Percentiles rank a stretch among this genome's conserved stretches.
These are phyloP conservation scores for Mobula birostris DNA, from an alignment of 2,113 vertebrate species.

Conservation along the genomic window DNA sequence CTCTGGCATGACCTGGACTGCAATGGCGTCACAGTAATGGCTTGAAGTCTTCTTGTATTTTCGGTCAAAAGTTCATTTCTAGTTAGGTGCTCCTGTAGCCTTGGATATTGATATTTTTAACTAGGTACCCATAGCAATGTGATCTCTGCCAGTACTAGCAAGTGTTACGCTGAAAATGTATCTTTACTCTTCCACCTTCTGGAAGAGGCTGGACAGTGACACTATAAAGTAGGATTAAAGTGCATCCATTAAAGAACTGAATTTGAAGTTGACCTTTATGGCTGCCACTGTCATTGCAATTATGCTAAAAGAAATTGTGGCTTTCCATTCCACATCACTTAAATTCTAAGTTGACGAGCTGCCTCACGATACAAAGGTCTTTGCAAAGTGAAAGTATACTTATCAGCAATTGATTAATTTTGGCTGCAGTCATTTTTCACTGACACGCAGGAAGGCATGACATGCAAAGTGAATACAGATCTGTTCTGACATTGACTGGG, in stretches of 20 bases:
- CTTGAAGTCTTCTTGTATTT: no score
- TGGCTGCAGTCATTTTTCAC: not conserved
- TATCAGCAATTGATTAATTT: not conserved
- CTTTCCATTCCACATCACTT: not conserved
- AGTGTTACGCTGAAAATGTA: not conserved
- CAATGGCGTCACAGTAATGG: no score
- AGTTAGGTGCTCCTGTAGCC: no score
- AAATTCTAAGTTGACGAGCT: not conserved
- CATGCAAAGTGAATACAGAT: not conserved
- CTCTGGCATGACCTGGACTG: no score
- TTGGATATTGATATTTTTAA: no score
- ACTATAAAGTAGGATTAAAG: not conserved
- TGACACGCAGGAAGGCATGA: not conserved
- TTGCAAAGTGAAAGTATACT: not conserved
- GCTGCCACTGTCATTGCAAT: no score
- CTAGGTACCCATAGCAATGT: no score
- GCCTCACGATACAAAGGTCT: not conserved
- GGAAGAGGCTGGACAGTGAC: not conserved
- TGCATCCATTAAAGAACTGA: not conserved
- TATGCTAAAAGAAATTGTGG: not conserved
- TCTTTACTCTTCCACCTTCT: not conserved
- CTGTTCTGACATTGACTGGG: not conserved
- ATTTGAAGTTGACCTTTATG: no score
- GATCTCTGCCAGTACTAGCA: not conserved
- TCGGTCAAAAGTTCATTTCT: no score